Evolutionary conservation across 2,888 invertebrate species (phyloP), one percentile per base, ranked within the genome.

Genomic region (Loripinus fragilis): DNA sequence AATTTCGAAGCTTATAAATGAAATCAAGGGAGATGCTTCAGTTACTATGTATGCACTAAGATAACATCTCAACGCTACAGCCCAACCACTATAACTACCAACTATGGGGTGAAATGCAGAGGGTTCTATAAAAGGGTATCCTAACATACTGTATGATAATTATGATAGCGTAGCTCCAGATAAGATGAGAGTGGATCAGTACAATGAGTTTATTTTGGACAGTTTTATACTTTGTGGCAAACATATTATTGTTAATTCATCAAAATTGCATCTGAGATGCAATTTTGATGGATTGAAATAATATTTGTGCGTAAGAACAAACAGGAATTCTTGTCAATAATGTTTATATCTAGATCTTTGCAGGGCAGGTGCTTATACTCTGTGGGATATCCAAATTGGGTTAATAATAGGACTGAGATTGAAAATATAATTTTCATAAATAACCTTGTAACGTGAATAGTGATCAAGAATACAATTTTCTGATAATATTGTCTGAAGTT

Each of bases 1-100:
- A 81, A 84, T 81, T 81, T 84, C 74, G 73, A 68, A 71, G 72
- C 79, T 84, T 84, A 74, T 71, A 76, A 81, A 74, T 66, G 75
- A 82, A 81, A 74, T 67, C 70, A 70, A 69, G 65, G 73, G 64
- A 71, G 81, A 84, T 84, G 84, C 84, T 84, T 81, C 76, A 65
- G 81, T 84, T 81, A 70, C 80, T 81, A 78, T 80, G 78, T 80
- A 80, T 81, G 80, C 77, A 71, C 45, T 42, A 45, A 76, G 84
- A 84, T 84, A 84, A 78, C 60, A 83, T 83, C 83, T 78, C 33
- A 64, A 72, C 60, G 68, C 60, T 48, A 64, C 50, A 74, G 80
- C 60, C 74, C 71, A 68, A 71, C 83, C 74, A 80, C 76, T 81
- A 76, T 70, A 73, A 79, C 83, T 65, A 81, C 81, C 55, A 76